Evolutionary conservation across 2,113 vertebrate species (phyloP), one percentile per base, ranked within the genome.

Genomic region (Gulo gulo): DNA sequence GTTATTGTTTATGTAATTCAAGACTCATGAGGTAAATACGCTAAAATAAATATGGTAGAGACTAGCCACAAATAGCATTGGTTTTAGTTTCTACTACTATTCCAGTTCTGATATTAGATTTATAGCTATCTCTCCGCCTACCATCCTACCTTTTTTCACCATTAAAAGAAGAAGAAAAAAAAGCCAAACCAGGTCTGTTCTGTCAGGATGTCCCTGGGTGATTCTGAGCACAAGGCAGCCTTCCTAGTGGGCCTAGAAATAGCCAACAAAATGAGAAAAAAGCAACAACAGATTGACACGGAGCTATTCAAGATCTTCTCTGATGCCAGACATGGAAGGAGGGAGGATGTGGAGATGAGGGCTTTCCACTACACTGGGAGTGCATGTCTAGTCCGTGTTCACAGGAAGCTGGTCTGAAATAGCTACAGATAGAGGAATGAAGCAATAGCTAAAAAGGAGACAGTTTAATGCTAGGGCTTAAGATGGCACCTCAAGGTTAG

Each of bases 371-470:
- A 71, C 42, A 81, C 97, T 87, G 93, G 86, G 94, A 97, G 93
- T 73, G 69, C 95, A 97, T 31, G 91, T 50, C 89, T 97, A 94
- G 93, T 42, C 95, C 95, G 97, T 71, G 97, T 55, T 93, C 98
- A 97, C 98, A 97, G 91, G 90, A 91, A 85, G 71, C 97, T 97
- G 93, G 67, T 98, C 93, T 91, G 98, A 98, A 98, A 98, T 63
- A 98, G 98, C 96, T 96, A 84, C 82, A 89, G 95, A 59, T 29
- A 73, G 94, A 97, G 96, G 95, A 93, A 98, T 91, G 88, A 97
- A 98, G 96, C n/a, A 36, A 78, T 45, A 95, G 96, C 97, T 99
- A 98, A 98, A 99, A 98, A 95, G 79, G 96, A 98, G 96, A 59
- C 23, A 13, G 86, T 97, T 97, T 98, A 98, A 98, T 91, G 97